Evolutionary conservation across 2,113 vertebrate genomes (phyloP), one percentile per base, ranked within the genome.

Genomic region (Phalacrocorax brasilianus): DNA sequence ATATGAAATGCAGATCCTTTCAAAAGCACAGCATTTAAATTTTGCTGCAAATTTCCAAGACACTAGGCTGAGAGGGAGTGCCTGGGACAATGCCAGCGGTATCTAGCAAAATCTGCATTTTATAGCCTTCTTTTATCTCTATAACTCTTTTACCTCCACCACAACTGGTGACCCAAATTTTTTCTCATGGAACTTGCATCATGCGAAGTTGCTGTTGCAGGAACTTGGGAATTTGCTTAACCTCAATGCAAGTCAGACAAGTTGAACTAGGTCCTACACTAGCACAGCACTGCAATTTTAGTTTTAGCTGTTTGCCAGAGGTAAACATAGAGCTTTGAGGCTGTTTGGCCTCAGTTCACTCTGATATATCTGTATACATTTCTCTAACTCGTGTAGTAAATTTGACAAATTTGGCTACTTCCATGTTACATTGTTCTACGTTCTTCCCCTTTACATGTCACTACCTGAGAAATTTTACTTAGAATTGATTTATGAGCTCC

Each of bases 1-100:
- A 86, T 91, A 95, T n/a, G 88, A 89, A 91, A 86, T 30, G n/a
- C 63, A 80, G 62, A 85, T 70, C 15, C 49, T 76, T 95, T 89
- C 49, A 28, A 66, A 91, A 80, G 35, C 30, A 72, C 38, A 62
- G 56, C 70, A 70, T 70, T 88, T 90, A 88, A 32, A 62, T 76
- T 88, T 90, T 90, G 12, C 50, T 80, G 73, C 59, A 83, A 55
- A 95, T 80, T 78, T 76, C 42, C 47, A 56, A 86, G 87, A 66
- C n/a, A 16, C 6, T 18, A 38, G 26, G 32, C 45, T 90, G 74
- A 88, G 50, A 93, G 19, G 52, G 44, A 88, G 66, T 24, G 58
- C 9, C 27, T 67, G 59, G 55, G 75, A 74, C 52, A 93, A 67
- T 40, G 42, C 11, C 59, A 85, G 55, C 1, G 4, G 16, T 58